Evolutionary conservation across 2,888 invertebrate genomes (phyloP), one percentile per base, ranked within the genome.

Genomic region (Pecten maximus): DNA sequence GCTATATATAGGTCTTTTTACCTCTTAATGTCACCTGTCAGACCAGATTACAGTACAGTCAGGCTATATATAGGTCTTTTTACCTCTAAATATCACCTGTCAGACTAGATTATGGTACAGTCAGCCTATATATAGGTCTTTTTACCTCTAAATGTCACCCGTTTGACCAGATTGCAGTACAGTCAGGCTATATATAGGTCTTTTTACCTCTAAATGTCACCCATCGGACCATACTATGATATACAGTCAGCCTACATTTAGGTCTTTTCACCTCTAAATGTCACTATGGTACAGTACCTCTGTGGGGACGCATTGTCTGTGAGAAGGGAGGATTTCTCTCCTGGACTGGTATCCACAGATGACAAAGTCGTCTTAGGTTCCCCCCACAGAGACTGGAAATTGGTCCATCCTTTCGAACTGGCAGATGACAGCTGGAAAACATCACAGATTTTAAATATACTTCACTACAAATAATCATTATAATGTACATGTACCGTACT

Each of bases 381-480:
- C 54, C 94, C 94, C 95, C 96, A 96, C 90, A 96, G 93, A 86
- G 96, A 95, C 89, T 95, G 95, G 88, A 96, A 93, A 91, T 96
- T 96, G 90, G 94, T 96, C 96, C 96, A 96, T 90, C 96, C 96
- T 92, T 96, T 96, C 28, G 96, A 94, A 91, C 96, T 94, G 86
- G 94, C 96, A 48, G 95, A 95, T 86, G 95, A 93, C 89, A 96
- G 92, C 96, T 96, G 92, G 54, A 92, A 94, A 40, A 89, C 23
- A 88, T 4, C 8, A 44, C 19, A 2, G 54, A n/a, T n/a, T 86
- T 86, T 28, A 86, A 39, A 39, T 86, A 39, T 6, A 6, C 15
- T 6, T 86, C 16, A 86, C 86, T 35, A 8, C 86, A 39, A 10
- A 86, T 35, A 39, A 28, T 86, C 10, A 86, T 15, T 15, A 86